Conservation (phyloP, 1,140 invertebrate genomes). For the Oryzaephilus surinamensis region DNA sequence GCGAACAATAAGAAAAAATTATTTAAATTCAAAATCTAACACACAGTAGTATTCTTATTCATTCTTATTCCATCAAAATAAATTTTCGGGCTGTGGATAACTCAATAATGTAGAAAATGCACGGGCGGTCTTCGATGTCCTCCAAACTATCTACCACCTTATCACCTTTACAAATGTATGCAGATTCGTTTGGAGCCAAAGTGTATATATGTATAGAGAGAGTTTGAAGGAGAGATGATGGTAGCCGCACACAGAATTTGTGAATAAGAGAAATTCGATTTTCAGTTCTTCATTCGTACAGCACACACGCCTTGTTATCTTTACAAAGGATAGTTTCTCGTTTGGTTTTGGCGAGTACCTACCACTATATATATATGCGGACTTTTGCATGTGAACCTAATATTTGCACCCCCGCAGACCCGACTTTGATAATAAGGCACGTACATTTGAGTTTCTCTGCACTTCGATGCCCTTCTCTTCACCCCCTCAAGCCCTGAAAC, state of each 20-base stretch:
- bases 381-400: slow-evolving; percentile 28
- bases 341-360: too few relatives aligned
- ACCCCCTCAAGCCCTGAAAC: too few relatives aligned
- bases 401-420: slow-evolving; percentile 19
- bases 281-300: slow-evolving; percentile 29
- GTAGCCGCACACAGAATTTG: slow-evolving; percentile 24
- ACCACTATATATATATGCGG: too few relatives aligned
- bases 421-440: slow-evolving; percentile 13
- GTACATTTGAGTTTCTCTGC: too few relatives aligned
- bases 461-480: too few relatives aligned
- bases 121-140: slow-evolving; percentile 19
- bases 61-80: too few relatives aligned
- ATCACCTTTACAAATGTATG: slow-evolving; percentile 31
- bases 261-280: slow-evolving; percentile 34
- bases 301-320: slow-evolving; percentile 21
- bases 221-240: too few relatives aligned
- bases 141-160: slow-evolving; percentile 26
- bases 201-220: too few relatives aligned
- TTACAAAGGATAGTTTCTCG: slow-evolving; percentile 31
- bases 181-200: slow-evolving; percentile 28
- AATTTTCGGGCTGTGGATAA: too few relatives aligned
- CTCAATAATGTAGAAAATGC: slow-evolving; percentile 23
- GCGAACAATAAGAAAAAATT: too few relatives aligned
- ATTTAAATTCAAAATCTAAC: too few relatives aligned
- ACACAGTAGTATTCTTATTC: slow-evolving; percentile 17